Percentiles rank a stretch among this genome's conserved stretches.
phyloP scores from a whole-genome alignment of 2,113 vertebrate species.

The Microtus pennsylvanicus region DNA sequence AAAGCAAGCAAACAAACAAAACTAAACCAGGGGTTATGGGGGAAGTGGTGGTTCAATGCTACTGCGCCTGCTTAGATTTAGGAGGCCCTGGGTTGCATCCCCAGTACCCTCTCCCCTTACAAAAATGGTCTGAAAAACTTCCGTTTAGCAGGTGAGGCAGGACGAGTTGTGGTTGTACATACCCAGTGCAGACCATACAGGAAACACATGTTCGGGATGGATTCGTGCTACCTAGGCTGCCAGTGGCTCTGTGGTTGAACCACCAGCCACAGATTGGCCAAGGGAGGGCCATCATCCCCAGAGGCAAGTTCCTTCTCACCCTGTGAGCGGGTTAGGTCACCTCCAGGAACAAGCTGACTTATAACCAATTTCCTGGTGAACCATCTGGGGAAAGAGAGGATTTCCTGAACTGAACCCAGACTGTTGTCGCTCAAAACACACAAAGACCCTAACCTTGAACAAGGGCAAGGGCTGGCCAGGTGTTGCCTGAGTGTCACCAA shows the following conservation, averaged over 20 bases:
- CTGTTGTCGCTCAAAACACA: conserved; percentile 21
- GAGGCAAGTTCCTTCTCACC: neutral
- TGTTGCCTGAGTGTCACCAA: neutral
- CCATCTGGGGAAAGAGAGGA: conserved; percentile 65
- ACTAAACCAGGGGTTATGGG: too few relatives aligned
- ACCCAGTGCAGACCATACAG: neutral
- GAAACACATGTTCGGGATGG: neutral
- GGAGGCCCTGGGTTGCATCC: neutral
- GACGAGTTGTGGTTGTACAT: neutral
- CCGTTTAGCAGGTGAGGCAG: neutral
- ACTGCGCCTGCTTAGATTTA: neutral
- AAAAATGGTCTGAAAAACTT: neutral
- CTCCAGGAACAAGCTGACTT: conserved; percentile 69
- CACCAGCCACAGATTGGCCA: neutral
- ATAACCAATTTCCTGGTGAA: conserved; percentile 69
- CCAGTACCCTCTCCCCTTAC: too few relatives aligned
- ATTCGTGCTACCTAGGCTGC: neutral
- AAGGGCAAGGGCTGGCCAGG: neutral
- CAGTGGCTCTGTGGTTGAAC: neutral
- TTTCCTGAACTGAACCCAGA: conserved; percentile 63
- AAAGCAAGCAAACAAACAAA: neutral
- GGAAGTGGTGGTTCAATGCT: too few relatives aligned
- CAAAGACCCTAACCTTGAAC: neutral
- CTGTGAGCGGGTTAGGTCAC: neutral
- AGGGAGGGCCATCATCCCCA: neutral